Base-by-base conservation (phyloP, 2,113 vertebrate species). In the Mastomys natalensis region DNA sequence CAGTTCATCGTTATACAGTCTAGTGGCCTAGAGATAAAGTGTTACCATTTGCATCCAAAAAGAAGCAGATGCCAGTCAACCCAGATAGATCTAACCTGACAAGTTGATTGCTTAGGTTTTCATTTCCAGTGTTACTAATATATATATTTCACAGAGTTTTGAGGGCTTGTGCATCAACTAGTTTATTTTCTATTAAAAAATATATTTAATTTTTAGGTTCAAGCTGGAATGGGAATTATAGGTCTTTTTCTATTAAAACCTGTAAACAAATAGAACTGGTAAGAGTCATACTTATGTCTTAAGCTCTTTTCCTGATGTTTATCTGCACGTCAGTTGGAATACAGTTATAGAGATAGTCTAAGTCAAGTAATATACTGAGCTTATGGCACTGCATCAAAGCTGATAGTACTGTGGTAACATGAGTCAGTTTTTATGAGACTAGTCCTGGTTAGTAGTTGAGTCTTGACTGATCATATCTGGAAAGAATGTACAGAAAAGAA, bases 341-440 rank as follows among this genome's bases (percentile, higher is more conserved):
- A 81, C 19, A 95, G 96, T 96, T 93, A 93, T 95, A 97, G 72
- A 96, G 34, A 87, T 93, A 81, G 82, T 96, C 68, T 1, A 31
- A 89, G 96, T 97, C 95, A 97, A 12, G 64, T 51, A 53, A 19
- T 45, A 53, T 40, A 43, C 72, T 92, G 66, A 81, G 72, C 64
- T 91, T 40, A 96, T 95, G 64, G 34, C 93, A 95, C 95, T 62
- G 16, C 34, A 89, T 64, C 86, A 97, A 98, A 98, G 43, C 0
- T 73, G 58, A 53, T 58, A 91, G 81, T 96, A 48, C 1, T 40
- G 29, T 96, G 97, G 74, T 95, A 96, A 94, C 78, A 90, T 96
- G 96, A 97, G 93, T 97, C 95, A 93, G 73, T 98, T 98, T 98
- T 98, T 98, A 98, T 98, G 97, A 98, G 96, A 88, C 72, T 89